These are phyloP conservation scores for Cydia splendana DNA, from an alignment of 1,140 invertebrate species.

Conservation along the genomic window DNA sequence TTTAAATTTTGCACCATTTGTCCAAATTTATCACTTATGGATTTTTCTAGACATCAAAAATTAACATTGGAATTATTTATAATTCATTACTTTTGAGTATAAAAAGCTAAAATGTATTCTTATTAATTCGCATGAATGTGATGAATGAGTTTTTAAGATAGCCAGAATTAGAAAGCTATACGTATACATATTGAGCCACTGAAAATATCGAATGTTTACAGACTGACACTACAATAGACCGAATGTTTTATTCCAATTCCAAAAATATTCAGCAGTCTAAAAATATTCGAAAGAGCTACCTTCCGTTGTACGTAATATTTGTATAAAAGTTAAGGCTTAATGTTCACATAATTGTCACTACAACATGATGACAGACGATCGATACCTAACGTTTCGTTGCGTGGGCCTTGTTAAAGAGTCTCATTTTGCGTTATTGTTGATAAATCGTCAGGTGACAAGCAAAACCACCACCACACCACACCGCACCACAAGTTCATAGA, in stretches of 20 bases:
- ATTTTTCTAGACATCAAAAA: not conserved
- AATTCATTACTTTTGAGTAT: not conserved
- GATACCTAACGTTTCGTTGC: not conserved
- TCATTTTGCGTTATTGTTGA: not conserved
- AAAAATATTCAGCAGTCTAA: no score
- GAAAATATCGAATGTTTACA: not conserved
- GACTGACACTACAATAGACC: not conserved
- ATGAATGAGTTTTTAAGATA: not conserved
- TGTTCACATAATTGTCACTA: not conserved
- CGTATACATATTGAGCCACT: not conserved
- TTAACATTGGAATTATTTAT: not conserved
- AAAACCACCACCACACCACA: no score
- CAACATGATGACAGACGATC: not conserved
- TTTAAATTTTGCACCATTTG: not conserved
- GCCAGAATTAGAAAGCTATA: conserved; percentile 2
- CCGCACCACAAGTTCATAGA: no score
- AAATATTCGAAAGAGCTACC: not conserved
- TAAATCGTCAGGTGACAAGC: no score
- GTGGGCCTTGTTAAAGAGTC: not conserved
- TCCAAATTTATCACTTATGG: not conserved
- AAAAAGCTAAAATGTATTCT: not conserved
- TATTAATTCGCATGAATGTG: not conserved
- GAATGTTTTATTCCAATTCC: not conserved
- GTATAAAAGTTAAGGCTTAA: not conserved
- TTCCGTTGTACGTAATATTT: not conserved